A percentile compares a stretch with the other conserved stretches of the same genome.
These are phyloP conservation scores for Dynastes grantii DNA, from an alignment of 2,888 invertebrate species.

Conservation along the genomic window DNA sequence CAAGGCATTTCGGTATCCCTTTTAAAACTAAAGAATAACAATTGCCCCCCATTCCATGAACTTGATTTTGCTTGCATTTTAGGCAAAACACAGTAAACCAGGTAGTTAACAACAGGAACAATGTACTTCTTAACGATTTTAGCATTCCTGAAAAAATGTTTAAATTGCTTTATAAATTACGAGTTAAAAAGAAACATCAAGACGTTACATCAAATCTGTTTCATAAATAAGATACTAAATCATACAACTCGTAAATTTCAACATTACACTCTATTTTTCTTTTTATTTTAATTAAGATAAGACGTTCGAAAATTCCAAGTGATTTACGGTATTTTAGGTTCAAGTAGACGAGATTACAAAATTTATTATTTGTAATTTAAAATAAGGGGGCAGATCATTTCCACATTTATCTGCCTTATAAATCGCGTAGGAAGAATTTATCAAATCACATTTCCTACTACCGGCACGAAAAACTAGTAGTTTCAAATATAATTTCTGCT, in stretches of 20 bases:
- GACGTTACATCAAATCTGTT: not conserved
- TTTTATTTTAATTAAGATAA: conserved; percentile 6
- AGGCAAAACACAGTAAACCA: conserved; percentile 42
- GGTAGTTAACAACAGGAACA: conserved; percentile 19
- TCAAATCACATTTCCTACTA: too few relatives aligned
- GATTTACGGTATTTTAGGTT: too few relatives aligned
- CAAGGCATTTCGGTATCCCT: conserved; percentile 62
- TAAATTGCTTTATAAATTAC: not conserved
- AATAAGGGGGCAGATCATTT: too few relatives aligned
- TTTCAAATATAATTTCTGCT: not conserved
- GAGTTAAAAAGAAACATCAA: not conserved
- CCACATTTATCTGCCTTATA: too few relatives aligned
- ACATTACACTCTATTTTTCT: not conserved
- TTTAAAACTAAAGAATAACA: conserved; percentile 62
- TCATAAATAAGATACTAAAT: conserved; percentile 6
- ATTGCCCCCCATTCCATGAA: conserved; percentile 61
- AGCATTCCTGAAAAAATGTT: conserved; percentile 33
- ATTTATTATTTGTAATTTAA: too few relatives aligned
- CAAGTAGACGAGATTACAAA: too few relatives aligned
- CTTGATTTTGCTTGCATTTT: conserved; percentile 58
- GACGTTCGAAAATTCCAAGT: not conserved
- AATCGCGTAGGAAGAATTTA: too few relatives aligned
- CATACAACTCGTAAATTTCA: not conserved
- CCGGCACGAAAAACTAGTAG: too few relatives aligned
- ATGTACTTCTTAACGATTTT: not conserved